These are phyloP conservation scores for Serilophus lunatus DNA, from an alignment of 2,113 vertebrate species.

Conservation along the genomic window DNA sequence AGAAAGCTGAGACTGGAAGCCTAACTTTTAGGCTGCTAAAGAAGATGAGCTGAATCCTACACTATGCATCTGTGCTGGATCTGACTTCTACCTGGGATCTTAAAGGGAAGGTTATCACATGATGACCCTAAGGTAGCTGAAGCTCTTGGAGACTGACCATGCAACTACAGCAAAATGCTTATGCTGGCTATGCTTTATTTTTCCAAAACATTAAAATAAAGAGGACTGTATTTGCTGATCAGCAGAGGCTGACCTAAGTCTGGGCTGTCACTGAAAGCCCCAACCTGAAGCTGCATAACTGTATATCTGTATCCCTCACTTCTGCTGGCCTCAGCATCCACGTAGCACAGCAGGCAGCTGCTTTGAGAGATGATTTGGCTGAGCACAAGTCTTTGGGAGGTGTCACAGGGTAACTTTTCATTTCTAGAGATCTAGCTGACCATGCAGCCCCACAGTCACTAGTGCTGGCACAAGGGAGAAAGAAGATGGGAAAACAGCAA, in stretches of 20 bases:
- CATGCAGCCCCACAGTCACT: neutral
- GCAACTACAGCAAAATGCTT: neutral
- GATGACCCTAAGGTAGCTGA: neutral
- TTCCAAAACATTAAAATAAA: neutral
- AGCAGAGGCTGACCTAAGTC: constrained; percentile 29
- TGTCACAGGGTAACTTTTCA: neutral
- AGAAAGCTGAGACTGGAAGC: neutral
- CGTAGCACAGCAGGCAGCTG: constrained; percentile 4
- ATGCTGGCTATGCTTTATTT: neutral
- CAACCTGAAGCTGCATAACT: neutral
- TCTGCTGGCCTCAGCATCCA: constrained; percentile 55
- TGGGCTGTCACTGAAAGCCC: neutral
- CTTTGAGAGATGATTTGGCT: constrained; percentile 39
- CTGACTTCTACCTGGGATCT: neutral
- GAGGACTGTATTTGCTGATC: constrained; percentile 13
- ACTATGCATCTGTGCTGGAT: neutral
- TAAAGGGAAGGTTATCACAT: neutral
- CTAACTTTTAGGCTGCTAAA: neutral
- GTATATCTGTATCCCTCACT: neutral
- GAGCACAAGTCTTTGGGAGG: neutral
- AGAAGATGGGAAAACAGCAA: neutral
- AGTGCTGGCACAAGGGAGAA: constrained; percentile 1
- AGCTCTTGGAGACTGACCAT: neutral
- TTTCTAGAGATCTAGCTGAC: constrained; percentile 46
- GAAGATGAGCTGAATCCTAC: neutral